phyloP scores from a whole-genome alignment of 2,797 vertebrate species.

The Pogonophryne albipinna region DNA sequence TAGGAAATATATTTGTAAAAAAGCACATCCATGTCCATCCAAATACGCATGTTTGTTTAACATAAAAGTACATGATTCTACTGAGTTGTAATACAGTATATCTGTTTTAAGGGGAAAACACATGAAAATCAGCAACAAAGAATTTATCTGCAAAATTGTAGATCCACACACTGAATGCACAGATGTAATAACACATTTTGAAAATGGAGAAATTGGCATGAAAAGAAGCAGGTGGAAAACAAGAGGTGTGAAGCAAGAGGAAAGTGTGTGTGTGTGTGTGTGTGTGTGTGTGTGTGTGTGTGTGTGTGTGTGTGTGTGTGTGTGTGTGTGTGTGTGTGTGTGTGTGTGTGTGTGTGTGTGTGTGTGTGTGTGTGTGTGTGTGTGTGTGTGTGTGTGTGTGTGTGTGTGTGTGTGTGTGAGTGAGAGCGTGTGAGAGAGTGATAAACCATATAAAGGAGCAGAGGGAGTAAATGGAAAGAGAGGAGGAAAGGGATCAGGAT shows the following conservation, averaged over 20 bases:
- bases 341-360: neutral
- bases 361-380: neutral
- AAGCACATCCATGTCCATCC: neutral
- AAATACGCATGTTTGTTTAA: neutral
- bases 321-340: neutral
- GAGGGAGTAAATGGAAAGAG: neutral
- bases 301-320: neutral
- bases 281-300: neutral
- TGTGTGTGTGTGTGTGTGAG: neutral
- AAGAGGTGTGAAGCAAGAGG: neutral
- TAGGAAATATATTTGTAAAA: neutral
- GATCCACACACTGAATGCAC: neutral
- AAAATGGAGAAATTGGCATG: neutral
- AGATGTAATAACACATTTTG: neutral
- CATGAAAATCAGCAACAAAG: neutral
- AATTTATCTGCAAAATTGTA: neutral
- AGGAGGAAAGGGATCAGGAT: conserved; percentile 13
- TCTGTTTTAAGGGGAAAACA: neutral
- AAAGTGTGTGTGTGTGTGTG: neutral
- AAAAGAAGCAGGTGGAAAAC: neutral
- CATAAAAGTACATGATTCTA: neutral
- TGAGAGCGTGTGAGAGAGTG: too few species aligned
- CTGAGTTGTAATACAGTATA: neutral
- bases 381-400: neutral
- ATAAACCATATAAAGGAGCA: neutral